Evolutionary conservation across 2,113 vertebrate genomes (phyloP), one percentile per base, ranked within the genome.

Genomic region (Suricata suricatta): DNA sequence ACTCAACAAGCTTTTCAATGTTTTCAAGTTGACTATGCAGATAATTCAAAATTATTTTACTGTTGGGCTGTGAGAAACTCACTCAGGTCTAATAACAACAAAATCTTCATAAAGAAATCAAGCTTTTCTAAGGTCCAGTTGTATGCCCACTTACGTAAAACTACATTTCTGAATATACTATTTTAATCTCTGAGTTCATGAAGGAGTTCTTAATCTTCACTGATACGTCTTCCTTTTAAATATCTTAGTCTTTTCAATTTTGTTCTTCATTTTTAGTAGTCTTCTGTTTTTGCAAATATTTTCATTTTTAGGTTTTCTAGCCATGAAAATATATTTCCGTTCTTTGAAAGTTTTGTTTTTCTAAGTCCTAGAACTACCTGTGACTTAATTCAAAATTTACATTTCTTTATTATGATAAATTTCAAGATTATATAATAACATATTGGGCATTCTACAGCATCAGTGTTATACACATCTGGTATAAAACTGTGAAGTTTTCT

Each of bases 11-110:
- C 44, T 86, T 94, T 95, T 87, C 33, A 95, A 50, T 87, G 35
- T 72, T 83, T 92, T 92, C 54, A 88, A 44, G 60, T 86, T 82
- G 31, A 83, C 38, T 85, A 41, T 77, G 23, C 85, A 23, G 50
- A 82, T 82, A 50, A 41, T 23, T 80, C 80, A n/a, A 92, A 84
- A 50, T 66, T 71, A 79, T 90, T 94, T 95, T 95, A 57, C 23
- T 72, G 4, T n/a, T 66, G 33, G 23, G 27, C 54, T 84, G 41
- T 27, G 29, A 91, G 41, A 88, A 83, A 74, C 2, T 33, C 69
- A 69, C 44, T 77, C 5, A 79, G 13, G 1, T 87, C 4, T 44
- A 69, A 80, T 7, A 77, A 72, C 23, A 68, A 35, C 50, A 68
- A 47, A 47, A 44, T 38, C 10, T 60, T 89, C 52, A 10, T 72